Evolutionary conservation across 2,888 invertebrate species (phyloP), one percentile per base, ranked within the genome.

Genomic region (Drosophila parthenogenetica): DNA sequence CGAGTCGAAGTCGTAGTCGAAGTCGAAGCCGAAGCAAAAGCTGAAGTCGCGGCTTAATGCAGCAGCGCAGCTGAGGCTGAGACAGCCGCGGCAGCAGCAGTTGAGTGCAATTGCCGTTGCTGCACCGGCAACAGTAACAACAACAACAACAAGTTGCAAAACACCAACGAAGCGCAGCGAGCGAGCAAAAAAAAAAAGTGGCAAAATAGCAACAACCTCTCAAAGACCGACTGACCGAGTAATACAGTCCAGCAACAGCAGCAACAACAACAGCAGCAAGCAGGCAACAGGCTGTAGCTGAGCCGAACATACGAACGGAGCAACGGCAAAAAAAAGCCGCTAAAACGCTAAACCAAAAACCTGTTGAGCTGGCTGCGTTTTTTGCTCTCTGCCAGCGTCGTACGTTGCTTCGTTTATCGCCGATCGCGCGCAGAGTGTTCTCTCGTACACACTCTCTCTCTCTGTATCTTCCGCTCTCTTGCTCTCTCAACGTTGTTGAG

Each of bases 161-260:
- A 82, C 77, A 73, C 59, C 73, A 76, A 76, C 75, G 78, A 81
- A 75, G 67, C 72, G 81, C 77, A 77, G 63, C 70, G 73, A 77
- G 62, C 73, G 42, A 65, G 78, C 75, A 60, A 71, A 45, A 40
- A 55, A 65, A 72, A 73, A 73, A 79, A 77, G 67, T 79, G 71
- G 86, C 89, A 88, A 90, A 83, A 91, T 90, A 91, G 91, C 91
- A 91, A 91, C 91, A 91, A 91, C 91, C 91, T 91, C 92, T 92
- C 92, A 89, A 91, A 92, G 91, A 92, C 92, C 92, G 92, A 92
- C 92, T 92, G 92, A 92, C 92, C 92, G 92, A 92, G 92, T 92
- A 92, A 92, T 92, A 92, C 92, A 92, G 91, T 92, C 91, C 91
- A 91, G 88, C 77, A 71, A 67, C 59, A 70, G 48, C 66, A 69